Evolutionary conservation across 2,113 vertebrate species (phyloP).

Genomic region (Sinocyclocheilus maitianheensis): DNA sequence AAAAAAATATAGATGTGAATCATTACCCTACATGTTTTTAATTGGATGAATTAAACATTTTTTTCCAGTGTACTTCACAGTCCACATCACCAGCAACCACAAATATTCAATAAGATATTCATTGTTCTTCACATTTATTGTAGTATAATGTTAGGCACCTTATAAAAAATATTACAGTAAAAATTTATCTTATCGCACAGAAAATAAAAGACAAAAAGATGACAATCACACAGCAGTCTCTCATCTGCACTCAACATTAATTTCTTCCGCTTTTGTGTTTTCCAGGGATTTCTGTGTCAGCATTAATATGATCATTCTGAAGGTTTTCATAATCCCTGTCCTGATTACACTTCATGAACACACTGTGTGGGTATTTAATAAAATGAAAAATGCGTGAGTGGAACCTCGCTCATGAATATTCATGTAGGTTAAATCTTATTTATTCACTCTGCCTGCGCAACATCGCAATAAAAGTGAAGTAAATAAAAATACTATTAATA

Average conservation of each 20-base stretch:
- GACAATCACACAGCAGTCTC: not conserved
- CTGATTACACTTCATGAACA: conserved; percentile 42
- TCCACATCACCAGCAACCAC: not conserved
- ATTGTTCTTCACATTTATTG: not conserved
- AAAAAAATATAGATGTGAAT: too few relatives aligned
- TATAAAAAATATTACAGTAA: conserved; percentile 12
- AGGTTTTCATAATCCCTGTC: conserved; percentile 54
- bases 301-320: conserved; percentile 56
- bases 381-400: conserved; percentile 42
- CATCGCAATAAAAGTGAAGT: conserved; percentile 23
- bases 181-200: not conserved
- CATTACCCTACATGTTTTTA: too few relatives aligned
- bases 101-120: not conserved
- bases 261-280: conserved; percentile 20
- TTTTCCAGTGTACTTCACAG: not conserved
- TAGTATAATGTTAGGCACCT: conserved; percentile 5
- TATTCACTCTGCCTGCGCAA: conserved; percentile 10
- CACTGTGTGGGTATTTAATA: conserved; percentile 36
- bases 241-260: conserved; percentile 6
- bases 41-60: too few relatives aligned
- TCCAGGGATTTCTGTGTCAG: conserved; percentile 34
- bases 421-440: conserved; percentile 38
- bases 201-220: conserved; percentile 30
- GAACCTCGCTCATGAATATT: conserved; percentile 44
- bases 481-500: conserved; percentile 45